These are phyloP conservation scores for Anorthoa munda DNA, from an alignment of 2,888 invertebrate species.

Conservation along the genomic window DNA sequence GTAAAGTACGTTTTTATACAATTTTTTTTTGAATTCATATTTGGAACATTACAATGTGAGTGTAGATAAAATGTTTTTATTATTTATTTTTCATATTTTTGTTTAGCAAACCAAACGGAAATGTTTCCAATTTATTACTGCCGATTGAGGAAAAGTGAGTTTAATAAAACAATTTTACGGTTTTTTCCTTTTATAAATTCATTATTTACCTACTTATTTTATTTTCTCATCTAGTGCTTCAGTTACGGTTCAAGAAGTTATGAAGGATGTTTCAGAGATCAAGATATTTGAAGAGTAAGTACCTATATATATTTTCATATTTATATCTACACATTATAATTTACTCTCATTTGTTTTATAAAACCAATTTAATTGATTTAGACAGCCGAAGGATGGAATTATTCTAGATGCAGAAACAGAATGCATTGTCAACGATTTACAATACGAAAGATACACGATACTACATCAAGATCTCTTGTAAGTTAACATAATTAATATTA, in stretches of 20 bases:
- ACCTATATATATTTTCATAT: constrained; percentile 36
- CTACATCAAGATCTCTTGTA: constrained; percentile 86
- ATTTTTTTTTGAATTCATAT: no score
- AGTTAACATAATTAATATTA: constrained; percentile 66
- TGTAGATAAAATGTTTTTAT: neutral
- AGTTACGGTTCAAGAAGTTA: constrained; percentile 58
- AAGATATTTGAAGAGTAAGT: constrained; percentile 76
- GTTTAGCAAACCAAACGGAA: constrained; percentile 70
- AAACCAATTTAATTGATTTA: neutral
- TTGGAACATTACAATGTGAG: no score
- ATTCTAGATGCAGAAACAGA: constrained; percentile 71
- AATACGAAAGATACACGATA: constrained; percentile 83
- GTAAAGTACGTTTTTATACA: no score
- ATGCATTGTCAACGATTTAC: constrained; percentile 85
- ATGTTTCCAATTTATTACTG: constrained; percentile 66
- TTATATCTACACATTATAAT: neutral
- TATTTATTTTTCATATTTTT: constrained; percentile 53
- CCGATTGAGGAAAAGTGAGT: constrained; percentile 75
- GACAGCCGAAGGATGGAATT: constrained; percentile 58
- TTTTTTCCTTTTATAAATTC: constrained; percentile 1
- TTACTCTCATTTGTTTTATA: neutral
- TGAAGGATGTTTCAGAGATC: constrained; percentile 60
- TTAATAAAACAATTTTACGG: neutral
- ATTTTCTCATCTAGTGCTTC: constrained; percentile 68
- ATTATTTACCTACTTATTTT: constrained; percentile 3